Evolutionary conservation across 2,888 invertebrate species (phyloP), one percentile per base, ranked within the genome.

Genomic region (Chrysina gloriosa): DNA sequence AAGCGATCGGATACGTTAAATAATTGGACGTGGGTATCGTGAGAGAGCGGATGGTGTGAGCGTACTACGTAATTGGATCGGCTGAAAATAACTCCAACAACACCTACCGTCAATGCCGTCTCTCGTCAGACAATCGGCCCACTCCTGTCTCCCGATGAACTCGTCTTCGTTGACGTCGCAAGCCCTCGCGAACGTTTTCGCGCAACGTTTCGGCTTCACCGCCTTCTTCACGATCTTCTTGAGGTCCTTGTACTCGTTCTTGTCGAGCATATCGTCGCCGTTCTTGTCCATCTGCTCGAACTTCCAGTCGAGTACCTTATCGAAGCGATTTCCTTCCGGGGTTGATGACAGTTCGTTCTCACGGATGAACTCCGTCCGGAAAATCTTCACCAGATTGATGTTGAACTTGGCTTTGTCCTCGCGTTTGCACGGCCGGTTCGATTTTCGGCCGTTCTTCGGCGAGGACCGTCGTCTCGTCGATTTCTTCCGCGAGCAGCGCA

Each of bases 131-230:
- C 97, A 97, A 69, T 90, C 88, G 48, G 89, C 88, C 97, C 97
- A 97, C 84, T 97, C 97, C 65, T 86, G 85, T 70, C 89, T 87
- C 29, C 92, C 89, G 71, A 97, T 90, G 77, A 88, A 88, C 50
- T 91, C 89, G 83, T 97, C 93, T 63, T 88, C 87, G 83, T 96
- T 90, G 63, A 89, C 86, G 83, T 97, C 97, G 84, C 97, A 97
- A 76, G 91, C 91, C 73, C 92, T 90, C 16, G 94, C 91, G 86
- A 97, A 97, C 36, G 91, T 90, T 77, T 93, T 91, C 50, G 96
- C 94, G 84, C 97, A 97, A 61, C 93, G 88, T 82, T 92, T 92
- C 36, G 97, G 97, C 79, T 92, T 92, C 63, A 96, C 94, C 70
- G 93, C 91, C 84, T 95, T 94, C 83, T 92, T 94, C 56, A 96